Percentiles rank a stretch among this genome's conserved stretches.
Conservation (phyloP, 2,113 vertebrate species). For the Lepisosteus osseus region DNA sequence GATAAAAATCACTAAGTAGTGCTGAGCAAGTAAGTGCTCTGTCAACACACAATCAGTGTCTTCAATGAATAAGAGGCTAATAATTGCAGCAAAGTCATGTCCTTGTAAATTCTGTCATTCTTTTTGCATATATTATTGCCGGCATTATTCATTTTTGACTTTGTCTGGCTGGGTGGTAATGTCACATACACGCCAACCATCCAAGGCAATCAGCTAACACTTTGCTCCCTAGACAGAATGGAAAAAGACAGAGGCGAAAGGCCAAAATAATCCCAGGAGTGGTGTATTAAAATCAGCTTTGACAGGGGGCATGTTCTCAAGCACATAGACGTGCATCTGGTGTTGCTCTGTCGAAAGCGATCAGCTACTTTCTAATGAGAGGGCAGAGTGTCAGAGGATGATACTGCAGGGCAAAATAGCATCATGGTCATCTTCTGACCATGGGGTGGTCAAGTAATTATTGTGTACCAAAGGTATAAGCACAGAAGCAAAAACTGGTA, state of each 20-base stretch:
- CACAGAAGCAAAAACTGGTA: too few species aligned
- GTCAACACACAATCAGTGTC: not conserved
- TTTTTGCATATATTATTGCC: slow-evolving; percentile 26
- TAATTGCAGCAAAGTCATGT: slow-evolving; percentile 14
- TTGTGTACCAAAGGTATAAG: too few species aligned
- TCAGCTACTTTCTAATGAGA: too few species aligned
- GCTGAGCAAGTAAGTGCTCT: not conserved
- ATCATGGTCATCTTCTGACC: too few species aligned
- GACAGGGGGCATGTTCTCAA: too few species aligned
- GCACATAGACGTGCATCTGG: not conserved
- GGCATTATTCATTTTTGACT: slow-evolving; percentile 34
- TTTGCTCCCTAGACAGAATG: not conserved
- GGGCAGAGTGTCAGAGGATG: too few species aligned
- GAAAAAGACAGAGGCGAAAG: not conserved
- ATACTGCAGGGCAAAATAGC: too few species aligned
- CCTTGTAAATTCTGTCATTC: slow-evolving; percentile 16
- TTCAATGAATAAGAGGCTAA: not conserved
- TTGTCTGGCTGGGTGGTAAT: slow-evolving; percentile 4
- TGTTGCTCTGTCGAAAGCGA: not conserved
- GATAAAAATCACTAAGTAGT: slow-evolving; percentile 23
- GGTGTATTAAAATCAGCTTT: too few species aligned
- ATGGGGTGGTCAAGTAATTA: too few species aligned
- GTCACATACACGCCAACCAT: not conserved
- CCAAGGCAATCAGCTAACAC: not conserved
- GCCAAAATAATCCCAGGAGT: not conserved